Evolutionary conservation across 2,113 vertebrate species (phyloP).

Genomic region (Pangasianodon gigas): DNA sequence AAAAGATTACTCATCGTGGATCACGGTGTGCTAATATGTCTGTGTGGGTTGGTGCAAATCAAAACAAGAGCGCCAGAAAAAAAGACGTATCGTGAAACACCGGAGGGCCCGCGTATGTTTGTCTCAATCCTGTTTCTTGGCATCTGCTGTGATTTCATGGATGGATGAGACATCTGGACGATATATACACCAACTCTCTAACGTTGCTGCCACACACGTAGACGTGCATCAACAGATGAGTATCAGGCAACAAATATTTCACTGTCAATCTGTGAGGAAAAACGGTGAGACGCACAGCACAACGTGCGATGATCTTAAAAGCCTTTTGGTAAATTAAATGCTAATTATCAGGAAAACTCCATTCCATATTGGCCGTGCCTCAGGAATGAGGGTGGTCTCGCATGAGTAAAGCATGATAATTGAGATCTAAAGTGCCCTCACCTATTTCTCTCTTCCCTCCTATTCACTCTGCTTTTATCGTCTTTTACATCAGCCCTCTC

Average conservation of each 20-base stretch:
- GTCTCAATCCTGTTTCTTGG: background rate
- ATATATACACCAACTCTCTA: background rate
- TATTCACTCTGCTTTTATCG: background rate
- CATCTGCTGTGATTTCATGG: background rate
- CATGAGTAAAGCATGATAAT: constrained; percentile 34
- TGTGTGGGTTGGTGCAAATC: constrained; percentile 14
- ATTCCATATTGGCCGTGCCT: background rate
- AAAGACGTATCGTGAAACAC: background rate
- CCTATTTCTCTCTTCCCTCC: background rate
- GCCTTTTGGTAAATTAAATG: background rate
- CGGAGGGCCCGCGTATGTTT: background rate
- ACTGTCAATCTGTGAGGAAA: background rate
- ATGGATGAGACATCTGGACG: background rate
- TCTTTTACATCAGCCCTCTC: background rate
- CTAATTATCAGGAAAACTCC: background rate
- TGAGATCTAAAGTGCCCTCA: constrained; percentile 12
- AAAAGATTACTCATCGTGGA: background rate
- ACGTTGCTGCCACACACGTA: background rate
- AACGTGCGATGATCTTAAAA: background rate
- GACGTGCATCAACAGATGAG: constrained; percentile 13
- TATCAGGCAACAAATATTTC: background rate
- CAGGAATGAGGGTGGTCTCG: constrained; percentile 11
- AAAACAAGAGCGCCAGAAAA: background rate
- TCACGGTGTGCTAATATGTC: background rate
- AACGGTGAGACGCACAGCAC: background rate